phyloP scores from a whole-genome alignment of 2,888 invertebrate species.

The Furcula furcula region DNA sequence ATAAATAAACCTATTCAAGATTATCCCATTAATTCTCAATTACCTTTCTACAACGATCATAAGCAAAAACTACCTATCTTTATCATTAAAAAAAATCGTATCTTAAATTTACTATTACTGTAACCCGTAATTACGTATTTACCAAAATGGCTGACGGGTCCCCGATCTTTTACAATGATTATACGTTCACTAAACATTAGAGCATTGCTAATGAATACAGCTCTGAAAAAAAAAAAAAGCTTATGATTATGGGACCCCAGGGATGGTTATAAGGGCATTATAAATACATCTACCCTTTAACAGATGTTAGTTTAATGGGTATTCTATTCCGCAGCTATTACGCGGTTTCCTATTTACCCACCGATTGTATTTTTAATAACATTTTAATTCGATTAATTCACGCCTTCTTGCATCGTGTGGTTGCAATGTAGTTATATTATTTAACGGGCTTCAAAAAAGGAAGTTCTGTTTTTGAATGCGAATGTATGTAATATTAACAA shows the following conservation, averaged over 20 bases:
- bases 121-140: slow-evolving; percentile 67
- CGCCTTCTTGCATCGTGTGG: slow-evolving; percentile 25
- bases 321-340: slow-evolving; percentile 43
- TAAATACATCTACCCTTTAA: slow-evolving; percentile 72
- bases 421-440: too few species aligned
- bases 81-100: slow-evolving; percentile 12
- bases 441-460: too few species aligned
- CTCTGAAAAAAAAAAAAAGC: slow-evolving; percentile 79
- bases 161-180: slow-evolving; percentile 55
- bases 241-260: slow-evolving; percentile 66
- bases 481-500: too few species aligned
- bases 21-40: too few species aligned
- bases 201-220: slow-evolving; percentile 66
- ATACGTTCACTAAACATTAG: slow-evolving; percentile 54
- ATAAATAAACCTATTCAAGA: too few species aligned
- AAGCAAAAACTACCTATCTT: too few species aligned
- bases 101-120: slow-evolving; percentile 21
- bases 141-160: slow-evolving; percentile 52
- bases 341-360: slow-evolving; percentile 39
- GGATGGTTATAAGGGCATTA: slow-evolving; percentile 70
- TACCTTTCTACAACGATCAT: too few species aligned
- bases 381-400: slow-evolving; percentile 46
- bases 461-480: too few species aligned
- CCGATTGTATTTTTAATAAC: slow-evolving; percentile 50
- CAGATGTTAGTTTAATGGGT: slow-evolving; percentile 58